Evolutionary conservation across 2,888 invertebrate species (phyloP).

Genomic region (Pardosa pseudoannulata): DNA sequence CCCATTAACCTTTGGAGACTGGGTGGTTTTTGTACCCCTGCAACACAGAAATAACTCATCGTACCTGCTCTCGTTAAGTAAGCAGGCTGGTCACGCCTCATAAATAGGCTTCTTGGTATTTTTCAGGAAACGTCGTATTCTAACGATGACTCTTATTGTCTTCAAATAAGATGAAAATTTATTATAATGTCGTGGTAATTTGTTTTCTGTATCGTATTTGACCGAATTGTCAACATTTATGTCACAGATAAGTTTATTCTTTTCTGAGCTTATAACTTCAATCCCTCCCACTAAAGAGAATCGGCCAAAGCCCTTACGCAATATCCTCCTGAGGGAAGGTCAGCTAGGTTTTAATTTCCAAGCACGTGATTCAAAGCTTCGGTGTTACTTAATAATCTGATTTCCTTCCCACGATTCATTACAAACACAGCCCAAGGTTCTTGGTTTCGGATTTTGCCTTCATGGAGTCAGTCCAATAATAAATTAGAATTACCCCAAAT

Average conservation of each 20-base stretch:
- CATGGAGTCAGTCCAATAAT: slow-evolving; percentile 14
- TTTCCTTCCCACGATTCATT: not conserved
- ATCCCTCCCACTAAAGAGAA: not conserved
- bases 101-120: not conserved
- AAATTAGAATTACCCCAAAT: too few relatives aligned
- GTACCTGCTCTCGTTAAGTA: too few relatives aligned
- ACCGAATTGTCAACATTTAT: too few relatives aligned
- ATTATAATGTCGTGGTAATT: not conserved
- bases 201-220: not conserved
- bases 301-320: too few relatives aligned
- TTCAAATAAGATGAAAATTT: not conserved
- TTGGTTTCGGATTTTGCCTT: not conserved
- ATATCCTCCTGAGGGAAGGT: not conserved
- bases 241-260: too few relatives aligned
- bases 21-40: too few relatives aligned
- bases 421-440: not conserved
- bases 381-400: not conserved
- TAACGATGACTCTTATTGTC: not conserved
- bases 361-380: not conserved
- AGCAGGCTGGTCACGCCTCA: too few relatives aligned
- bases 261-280: not conserved
- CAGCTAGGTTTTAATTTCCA: not conserved
- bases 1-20: too few relatives aligned
- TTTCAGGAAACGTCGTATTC: not conserved
- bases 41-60: too few relatives aligned